These are phyloP conservation scores for Magallana angulata DNA, from an alignment of 1,140 invertebrate genomes.

Conservation along the genomic window DNA sequence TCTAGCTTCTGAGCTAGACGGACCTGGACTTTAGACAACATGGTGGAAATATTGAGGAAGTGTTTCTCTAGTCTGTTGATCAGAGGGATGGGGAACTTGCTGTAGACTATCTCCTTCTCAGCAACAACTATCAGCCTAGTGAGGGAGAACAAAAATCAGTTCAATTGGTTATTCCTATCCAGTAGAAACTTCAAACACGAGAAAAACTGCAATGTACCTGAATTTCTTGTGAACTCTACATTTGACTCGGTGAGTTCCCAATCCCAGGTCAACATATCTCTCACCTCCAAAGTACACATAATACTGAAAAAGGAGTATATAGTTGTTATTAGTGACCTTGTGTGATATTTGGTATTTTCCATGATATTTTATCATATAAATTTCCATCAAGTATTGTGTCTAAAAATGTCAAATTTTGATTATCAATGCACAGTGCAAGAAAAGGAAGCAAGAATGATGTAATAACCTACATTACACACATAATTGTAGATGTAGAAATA, in stretches of 20 bases:
- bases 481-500: too few species aligned
- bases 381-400: too few species aligned
- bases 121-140: conserved; percentile 74
- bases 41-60: conserved; percentile 70
- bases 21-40: conserved; percentile 67
- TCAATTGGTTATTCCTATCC: too few species aligned
- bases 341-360: too few species aligned
- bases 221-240: conserved; percentile 75
- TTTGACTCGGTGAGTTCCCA: conserved; percentile 77
- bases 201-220: conserved; percentile 48
- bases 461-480: too few species aligned
- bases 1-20: conserved; percentile 61
- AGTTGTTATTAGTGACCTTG: not conserved
- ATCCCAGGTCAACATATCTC: conserved; percentile 76
- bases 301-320: conserved; percentile 66
- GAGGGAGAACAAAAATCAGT: conserved; percentile 22
- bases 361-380: too few species aligned
- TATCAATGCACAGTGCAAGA: too few species aligned
- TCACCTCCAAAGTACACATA: conserved; percentile 74
- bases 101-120: conserved; percentile 74
- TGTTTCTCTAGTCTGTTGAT: conserved; percentile 78
- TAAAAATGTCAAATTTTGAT: too few species aligned
- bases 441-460: too few species aligned
- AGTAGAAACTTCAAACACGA: not conserved
- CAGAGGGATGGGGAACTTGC: conserved; percentile 76